Base-by-base conservation (phyloP, 2,888 invertebrate species). In the Coelogynopora nodosa region DNA sequence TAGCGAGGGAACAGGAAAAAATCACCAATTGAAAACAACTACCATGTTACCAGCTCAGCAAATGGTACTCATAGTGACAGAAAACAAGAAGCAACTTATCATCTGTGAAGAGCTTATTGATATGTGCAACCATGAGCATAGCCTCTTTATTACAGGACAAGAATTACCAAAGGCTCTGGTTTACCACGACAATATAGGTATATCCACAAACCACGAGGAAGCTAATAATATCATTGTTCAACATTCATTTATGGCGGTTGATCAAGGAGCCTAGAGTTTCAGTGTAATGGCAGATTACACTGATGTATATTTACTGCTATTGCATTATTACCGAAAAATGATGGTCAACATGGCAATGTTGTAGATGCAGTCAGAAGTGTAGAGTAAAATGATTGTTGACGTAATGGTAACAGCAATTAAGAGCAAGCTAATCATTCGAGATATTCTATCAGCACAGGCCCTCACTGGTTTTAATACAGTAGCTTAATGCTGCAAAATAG, bases 181-280 rank as follows among this genome's bases (percentile, higher is more conserved):
- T 5, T 81, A 0, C 31, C 13, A 0, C 67, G 88, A 30, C 82
- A 29, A 0, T n/a, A n/a, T n/a, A n/a, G 88, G 88, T 85, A 30
- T 88, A 13, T 67, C 28, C 30, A 88, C 88, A 80, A 87, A 30
- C 13, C 88, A 88, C 27, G 88, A 88, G 81, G 87, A 88, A 81
- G 88, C 88, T 27, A 88, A 88, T 81, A 84, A 87, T 74, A 88
- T 88, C 18, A 88, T 88, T 2, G 31, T 84, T 18, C 87, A 88
- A 26, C 88, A 88, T 1, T 2, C 31, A 18, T 18, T 30, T 30
- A 5, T 83, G 31, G 23, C 23, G 5, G 84, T 31, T 5, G 2
- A 86, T 23, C 82, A 49, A 67, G n/a, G 10, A 5, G n/a, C 26
- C 23, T 5, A 10, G 10, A n/a, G 49, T 10, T 83, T 84, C 26